Conservation (phyloP, 2,888 invertebrate species). For the Ephialtes manifestator region DNA sequence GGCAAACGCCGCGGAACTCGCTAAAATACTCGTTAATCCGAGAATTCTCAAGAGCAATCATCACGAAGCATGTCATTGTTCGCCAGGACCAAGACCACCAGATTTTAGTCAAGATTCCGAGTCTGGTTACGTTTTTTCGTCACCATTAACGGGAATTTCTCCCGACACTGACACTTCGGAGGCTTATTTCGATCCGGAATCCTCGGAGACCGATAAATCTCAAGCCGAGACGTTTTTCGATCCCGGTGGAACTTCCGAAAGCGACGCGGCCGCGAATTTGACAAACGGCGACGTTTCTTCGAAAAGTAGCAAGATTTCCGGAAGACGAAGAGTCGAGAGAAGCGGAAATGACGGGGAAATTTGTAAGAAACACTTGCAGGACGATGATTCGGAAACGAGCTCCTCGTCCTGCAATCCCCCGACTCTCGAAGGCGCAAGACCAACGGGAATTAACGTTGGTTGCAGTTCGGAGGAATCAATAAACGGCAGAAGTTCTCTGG, state of each 20-base stretch:
- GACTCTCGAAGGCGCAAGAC: slow-evolving; percentile 1
- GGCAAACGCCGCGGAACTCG: slow-evolving; percentile 86
- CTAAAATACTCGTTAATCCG: slow-evolving; percentile 82
- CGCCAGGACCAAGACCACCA: slow-evolving; percentile 87
- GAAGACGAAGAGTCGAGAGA: slow-evolving; percentile 57
- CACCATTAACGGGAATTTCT: slow-evolving; percentile 80
- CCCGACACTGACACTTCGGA: slow-evolving; percentile 86
- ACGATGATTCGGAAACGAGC: slow-evolving; percentile 78
- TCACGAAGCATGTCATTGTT: slow-evolving; percentile 83
- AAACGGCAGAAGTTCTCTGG: slow-evolving; percentile 78
- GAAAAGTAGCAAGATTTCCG: slow-evolving; percentile 41
- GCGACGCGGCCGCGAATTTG: slow-evolving; percentile 69
- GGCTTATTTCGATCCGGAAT: slow-evolving; percentile 81
- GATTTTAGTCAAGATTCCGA: slow-evolving; percentile 83
- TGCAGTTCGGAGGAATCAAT: slow-evolving; percentile 78
- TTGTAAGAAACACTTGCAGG: slow-evolving; percentile 13
- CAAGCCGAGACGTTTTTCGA: slow-evolving; percentile 75
- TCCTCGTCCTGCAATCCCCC: slow-evolving; percentile 61
- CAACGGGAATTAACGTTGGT: neutral
- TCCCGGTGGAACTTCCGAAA: slow-evolving; percentile 77
- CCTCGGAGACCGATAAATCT: slow-evolving; percentile 79
- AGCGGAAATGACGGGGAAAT: slow-evolving; percentile 50
- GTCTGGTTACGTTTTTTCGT: slow-evolving; percentile 87
- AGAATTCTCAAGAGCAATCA: slow-evolving; percentile 76
- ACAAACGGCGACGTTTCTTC: slow-evolving; percentile 80